A percentile compares a stretch with the other conserved stretches of the same genome.
phyloP scores from a whole-genome alignment of 2,113 vertebrate genomes.

The Poeciliopsis turrubarensis region DNA sequence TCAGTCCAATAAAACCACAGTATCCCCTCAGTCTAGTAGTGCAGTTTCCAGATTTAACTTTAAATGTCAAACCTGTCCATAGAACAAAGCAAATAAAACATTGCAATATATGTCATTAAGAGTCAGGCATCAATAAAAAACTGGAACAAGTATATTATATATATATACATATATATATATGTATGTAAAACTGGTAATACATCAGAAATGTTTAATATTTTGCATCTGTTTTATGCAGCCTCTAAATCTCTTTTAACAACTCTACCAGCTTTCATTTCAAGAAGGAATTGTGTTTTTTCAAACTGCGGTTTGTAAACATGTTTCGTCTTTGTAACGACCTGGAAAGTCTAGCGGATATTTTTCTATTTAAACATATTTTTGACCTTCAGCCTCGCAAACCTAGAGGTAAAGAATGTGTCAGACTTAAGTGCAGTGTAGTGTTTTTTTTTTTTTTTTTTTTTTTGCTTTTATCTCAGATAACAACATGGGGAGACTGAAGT shows the following conservation, averaged over 20 bases:
- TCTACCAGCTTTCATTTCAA: too few species aligned
- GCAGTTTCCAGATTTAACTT: too few species aligned
- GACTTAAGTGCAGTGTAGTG: slow-evolving; percentile 3
- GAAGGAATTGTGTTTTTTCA: neutral
- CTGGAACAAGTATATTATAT: too few species aligned
- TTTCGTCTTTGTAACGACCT: neutral
- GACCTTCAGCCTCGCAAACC: neutral
- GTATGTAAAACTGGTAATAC: too few species aligned
- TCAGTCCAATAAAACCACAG: neutral
- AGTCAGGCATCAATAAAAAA: too few species aligned
- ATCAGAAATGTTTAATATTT: neutral
- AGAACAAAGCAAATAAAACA: neutral
- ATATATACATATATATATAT: too few species aligned
- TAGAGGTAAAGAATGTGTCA: neutral
- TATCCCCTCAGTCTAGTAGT: neutral
- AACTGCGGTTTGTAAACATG: neutral
- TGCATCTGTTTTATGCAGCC: neutral
- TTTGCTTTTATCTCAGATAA: neutral
- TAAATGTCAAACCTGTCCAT: neutral
- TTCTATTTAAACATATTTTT: neutral
- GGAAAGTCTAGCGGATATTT: neutral
- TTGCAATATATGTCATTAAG: neutral
- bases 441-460: slow-evolving; percentile 11
- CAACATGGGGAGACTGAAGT: slow-evolving; percentile 46
- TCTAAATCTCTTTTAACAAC: neutral